A percentile compares a stretch with the other conserved stretches of the same genome.
phyloP scores from a whole-genome alignment of 1,140 invertebrate genomes.

The Brachionus rubens region DNA sequence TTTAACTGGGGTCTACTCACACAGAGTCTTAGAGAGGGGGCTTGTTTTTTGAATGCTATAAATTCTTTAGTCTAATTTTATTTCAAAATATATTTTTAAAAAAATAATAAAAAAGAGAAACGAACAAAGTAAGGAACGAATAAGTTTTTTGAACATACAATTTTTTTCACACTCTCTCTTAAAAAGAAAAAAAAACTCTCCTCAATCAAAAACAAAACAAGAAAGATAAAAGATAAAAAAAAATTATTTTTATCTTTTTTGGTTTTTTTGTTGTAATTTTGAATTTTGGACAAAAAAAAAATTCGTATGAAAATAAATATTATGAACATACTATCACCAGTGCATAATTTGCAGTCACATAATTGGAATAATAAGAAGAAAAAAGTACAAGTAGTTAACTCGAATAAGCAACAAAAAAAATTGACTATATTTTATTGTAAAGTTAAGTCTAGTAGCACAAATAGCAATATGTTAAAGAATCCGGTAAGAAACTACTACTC shows the following conservation, averaged over 20 bases:
- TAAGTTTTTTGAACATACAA: too few species aligned
- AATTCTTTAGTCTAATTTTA: background rate
- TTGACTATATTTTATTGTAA: background rate
- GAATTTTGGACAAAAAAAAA: too few species aligned
- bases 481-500: background rate
- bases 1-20: background rate
- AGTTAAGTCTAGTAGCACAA: background rate
- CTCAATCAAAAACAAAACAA: too few species aligned
- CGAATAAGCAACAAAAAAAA: background rate
- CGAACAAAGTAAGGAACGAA: too few species aligned
- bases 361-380: constrained; percentile 23
- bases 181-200: too few species aligned
- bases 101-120: too few species aligned
- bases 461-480: background rate
- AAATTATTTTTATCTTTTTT: background rate
- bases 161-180: too few species aligned
- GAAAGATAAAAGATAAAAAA: too few species aligned
- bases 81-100: too few species aligned
- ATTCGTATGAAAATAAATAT: constrained; percentile 1
- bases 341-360: background rate
- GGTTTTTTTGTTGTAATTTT: background rate
- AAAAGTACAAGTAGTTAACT: background rate
- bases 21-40: too few species aligned
- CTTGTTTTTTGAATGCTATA: background rate
- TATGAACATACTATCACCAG: constrained; percentile 30